A percentile compares a stretch with the other conserved stretches of the same genome.
Evolutionary conservation across 2,797 vertebrate species (phyloP).

Genomic region (Eurystomus glaucurus): DNA sequence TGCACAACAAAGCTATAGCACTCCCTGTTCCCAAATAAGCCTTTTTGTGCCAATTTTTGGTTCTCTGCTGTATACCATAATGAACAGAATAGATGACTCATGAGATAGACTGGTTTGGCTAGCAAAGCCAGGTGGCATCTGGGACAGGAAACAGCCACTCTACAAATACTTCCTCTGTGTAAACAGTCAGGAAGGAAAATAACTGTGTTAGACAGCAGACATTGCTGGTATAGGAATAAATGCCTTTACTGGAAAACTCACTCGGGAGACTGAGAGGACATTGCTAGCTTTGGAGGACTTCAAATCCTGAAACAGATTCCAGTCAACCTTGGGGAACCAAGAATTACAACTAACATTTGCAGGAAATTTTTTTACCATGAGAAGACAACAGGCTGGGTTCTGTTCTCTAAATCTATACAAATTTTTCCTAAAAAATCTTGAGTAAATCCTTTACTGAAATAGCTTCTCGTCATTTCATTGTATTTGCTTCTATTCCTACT

Average conservation of each 20-base stretch:
- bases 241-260: background rate
- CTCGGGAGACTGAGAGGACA: background rate
- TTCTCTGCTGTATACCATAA: background rate
- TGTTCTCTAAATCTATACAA: background rate
- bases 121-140: background rate
- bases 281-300: background rate
- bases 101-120: background rate
- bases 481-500: background rate
- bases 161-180: fast-evolving
- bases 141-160: fast-evolving
- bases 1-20: background rate
- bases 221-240: background rate
- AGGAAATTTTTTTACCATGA: background rate
- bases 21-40: background rate
- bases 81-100: background rate
- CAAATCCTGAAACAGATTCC: background rate
- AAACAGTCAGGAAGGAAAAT: background rate
- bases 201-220: background rate
- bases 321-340: background rate
- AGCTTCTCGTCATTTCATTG: fast-evolving
- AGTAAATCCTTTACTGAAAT: background rate
- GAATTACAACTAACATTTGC: background rate
- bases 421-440: background rate
- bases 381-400: background rate
- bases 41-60: background rate